Evolutionary conservation across 2,113 vertebrate genomes (phyloP).

Genomic region (Brachyhypopomus gauderio): DNA sequence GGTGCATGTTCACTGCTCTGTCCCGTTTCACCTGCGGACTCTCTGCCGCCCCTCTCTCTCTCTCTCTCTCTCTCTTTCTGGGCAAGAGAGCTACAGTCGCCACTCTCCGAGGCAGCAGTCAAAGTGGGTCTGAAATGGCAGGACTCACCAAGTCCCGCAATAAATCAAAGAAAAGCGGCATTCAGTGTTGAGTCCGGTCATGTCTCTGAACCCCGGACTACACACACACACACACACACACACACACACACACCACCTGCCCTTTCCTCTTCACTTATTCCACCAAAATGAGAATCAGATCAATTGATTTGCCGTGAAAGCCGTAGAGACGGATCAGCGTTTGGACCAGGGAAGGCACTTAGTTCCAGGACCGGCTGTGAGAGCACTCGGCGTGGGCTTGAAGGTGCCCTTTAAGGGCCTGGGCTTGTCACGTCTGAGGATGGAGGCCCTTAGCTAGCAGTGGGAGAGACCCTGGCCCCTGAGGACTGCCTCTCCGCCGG

Average conservation of each 20-base stretch:
- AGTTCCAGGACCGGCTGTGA: slow-evolving; percentile 51
- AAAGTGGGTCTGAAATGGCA: slow-evolving; percentile 5
- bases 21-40: slow-evolving; percentile 47
- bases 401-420: slow-evolving; percentile 70
- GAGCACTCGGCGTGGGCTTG: slow-evolving; percentile 54
- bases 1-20: slow-evolving; percentile 56
- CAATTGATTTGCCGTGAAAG: slow-evolving; percentile 60
- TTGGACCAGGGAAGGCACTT: slow-evolving; percentile 71
- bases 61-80: background rate
- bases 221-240: too few species aligned
- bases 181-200: slow-evolving; percentile 17
- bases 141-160: slow-evolving; percentile 31
- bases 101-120: background rate
- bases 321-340: slow-evolving; percentile 29
- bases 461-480: slow-evolving; percentile 67
- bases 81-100: background rate
- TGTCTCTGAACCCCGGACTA: background rate
- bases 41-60: background rate
- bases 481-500: slow-evolving; percentile 47
- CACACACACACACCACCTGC: slow-evolving; percentile 24
- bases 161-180: slow-evolving; percentile 62
- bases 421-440: slow-evolving; percentile 69
- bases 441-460: slow-evolving; percentile 60
- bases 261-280: slow-evolving; percentile 68
- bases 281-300: slow-evolving; percentile 47